phyloP scores from a whole-genome alignment of 2,797 vertebrate species.

The Xenentodon cancila region DNA sequence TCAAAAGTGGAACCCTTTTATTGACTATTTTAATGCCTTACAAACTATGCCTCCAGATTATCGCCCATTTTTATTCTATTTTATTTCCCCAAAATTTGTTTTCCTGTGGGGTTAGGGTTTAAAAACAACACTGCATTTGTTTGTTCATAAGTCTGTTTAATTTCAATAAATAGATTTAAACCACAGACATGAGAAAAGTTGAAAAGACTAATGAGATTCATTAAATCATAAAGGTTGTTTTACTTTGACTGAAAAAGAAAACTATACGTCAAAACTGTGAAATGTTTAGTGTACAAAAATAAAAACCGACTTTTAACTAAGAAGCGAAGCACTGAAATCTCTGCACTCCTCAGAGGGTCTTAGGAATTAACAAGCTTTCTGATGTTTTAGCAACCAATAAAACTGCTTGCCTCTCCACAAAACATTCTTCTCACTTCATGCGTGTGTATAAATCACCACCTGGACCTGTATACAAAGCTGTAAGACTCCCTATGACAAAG shows the following conservation, averaged over 20 bases:
- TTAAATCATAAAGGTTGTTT: not conserved
- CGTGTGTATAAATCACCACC: constrained; percentile 58
- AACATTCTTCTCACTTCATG: constrained; percentile 39
- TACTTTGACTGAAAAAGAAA: not conserved
- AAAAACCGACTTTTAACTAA: not conserved
- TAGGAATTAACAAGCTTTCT: constrained; percentile 43
- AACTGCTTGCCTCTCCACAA: constrained; percentile 43
- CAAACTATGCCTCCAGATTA: too few species aligned
- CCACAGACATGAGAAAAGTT: too few species aligned
- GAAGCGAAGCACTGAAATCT: constrained; percentile 11
- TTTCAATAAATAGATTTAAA: too few species aligned
- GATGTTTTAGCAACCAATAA: constrained; percentile 61
- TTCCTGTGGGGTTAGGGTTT: too few species aligned
- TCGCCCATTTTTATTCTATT: too few species aligned
- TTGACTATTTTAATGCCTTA: too few species aligned
- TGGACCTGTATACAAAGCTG: constrained; percentile 54
- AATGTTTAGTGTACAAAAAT: not conserved
- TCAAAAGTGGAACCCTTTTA: too few species aligned
- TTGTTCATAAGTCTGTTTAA: too few species aligned
- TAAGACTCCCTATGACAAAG: constrained; percentile 63
- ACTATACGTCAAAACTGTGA: not conserved
- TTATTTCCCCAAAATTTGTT: too few species aligned
- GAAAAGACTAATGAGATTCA: not conserved
- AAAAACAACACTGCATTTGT: too few species aligned
- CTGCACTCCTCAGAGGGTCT: constrained; percentile 34